Base-by-base conservation (phyloP, 2,113 vertebrate genomes). In the Saguinus imperator region DNA sequence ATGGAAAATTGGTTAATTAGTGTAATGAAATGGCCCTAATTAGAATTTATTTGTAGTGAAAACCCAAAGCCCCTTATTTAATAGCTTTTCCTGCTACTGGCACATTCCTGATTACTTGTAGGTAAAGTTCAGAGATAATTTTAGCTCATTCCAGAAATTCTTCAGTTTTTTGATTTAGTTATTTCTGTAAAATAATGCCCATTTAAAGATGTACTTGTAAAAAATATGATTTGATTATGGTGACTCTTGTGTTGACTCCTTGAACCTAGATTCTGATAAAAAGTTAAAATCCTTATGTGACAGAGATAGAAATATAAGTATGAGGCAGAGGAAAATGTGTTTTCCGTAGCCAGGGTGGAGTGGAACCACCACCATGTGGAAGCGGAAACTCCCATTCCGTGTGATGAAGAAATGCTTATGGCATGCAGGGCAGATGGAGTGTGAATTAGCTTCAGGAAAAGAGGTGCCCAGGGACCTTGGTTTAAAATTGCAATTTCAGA, bases 361-460 rank as follows among this genome's bases (percentile, higher is more conserved):
- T 45, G 45, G 90, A 92, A 76, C 81, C 48, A 32, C 66, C n/a
- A 64, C 75, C 88, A 83, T 82, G 93, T 94, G 73, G 96, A 93
- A 96, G 76, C 29, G 76, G 93, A 73, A 89, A 92, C 48, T 77
- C 73, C 84, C 17, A 11, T 95, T 89, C 89, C 87, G 29, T 45
- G 50, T 76, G 96, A 91, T 94, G 93, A 89, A 87, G 97, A 95
- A 87, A 96, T 61, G 90, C 90, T 45, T 96, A 93, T 84, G 95
- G 96, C 84, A 58, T 94, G 97, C 3, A 8, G 92, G 96, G 75
- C 98, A 97, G 98, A 96, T 97, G 97, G 96, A 86, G 76, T 90
- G 86, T 96, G 95, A 96, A 94, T 93, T 64, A 70, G 92, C 61
- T 7, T 80, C 45, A 76, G 86, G 91, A 89, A 91, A 88, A 85